Evolutionary conservation across 2,113 vertebrate genomes (phyloP), one percentile per base, ranked within the genome.

Genomic region (Xiphorhynchus elegans): DNA sequence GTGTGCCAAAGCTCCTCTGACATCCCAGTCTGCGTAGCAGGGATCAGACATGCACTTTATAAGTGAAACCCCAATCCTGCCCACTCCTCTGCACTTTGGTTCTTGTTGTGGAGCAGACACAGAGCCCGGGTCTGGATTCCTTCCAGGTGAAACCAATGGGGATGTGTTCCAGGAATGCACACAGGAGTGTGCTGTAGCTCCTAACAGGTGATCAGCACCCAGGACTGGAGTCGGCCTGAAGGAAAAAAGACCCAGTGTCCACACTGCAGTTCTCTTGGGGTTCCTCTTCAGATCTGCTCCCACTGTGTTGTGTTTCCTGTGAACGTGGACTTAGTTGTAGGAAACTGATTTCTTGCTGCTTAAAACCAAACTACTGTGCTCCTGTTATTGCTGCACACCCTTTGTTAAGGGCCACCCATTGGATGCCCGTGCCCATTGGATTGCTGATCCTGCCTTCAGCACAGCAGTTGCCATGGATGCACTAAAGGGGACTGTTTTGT

Each of bases 61-160:
- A 44, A 53, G 15, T 9, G 0, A 69, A 26, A 58, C 31, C 24
- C 13, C 25, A 62, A 0, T 33, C 15, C 26, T 19, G 0, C 11
- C 31, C 2, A 6, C 24, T 39, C 74, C 2, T 4, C 37, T 66
- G 17, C 2, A 4, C 58, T 53, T 76, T n/a, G 17, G 12, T 73
- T 85, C 0, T 0, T 24, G 17, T 11, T 2, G 0, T 42, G 64
- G 59, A 39, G 52, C 33, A 67, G 64, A 29, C 19, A 40, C 5
- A 1, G 39, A 82, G 50, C 20, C 59, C 63, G 59, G 68, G 39
- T 31, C 19, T 31, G 67, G 6, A 26, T 11, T 79, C 29, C 40
- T 58, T 39, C 23, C 18, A 37, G n/a, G 11, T 66, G 33, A 60
- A 72, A 17, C 16, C 70, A 24, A 46, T 0, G 0, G 19, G 31